phyloP scores from a whole-genome alignment of 2,888 invertebrate species.

The Dicroscelio sp. region DNA sequence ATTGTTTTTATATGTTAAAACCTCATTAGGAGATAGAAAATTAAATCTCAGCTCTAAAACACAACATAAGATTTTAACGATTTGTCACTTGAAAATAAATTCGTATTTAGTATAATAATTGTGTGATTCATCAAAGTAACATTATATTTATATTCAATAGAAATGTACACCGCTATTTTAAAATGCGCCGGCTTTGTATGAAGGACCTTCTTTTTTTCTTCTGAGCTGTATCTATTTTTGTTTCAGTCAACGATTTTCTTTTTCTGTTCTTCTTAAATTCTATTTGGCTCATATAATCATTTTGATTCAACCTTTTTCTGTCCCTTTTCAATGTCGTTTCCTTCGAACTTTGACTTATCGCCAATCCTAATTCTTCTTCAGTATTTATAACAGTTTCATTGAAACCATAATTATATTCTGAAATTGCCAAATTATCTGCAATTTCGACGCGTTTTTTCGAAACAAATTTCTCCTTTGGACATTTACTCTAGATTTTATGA shows the following conservation, averaged over 20 bases:
- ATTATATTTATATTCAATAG: no score
- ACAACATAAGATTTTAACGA: no score
- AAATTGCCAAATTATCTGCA: slow-evolving; percentile 1
- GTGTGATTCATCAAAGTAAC: no score
- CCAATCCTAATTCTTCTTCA: not conserved
- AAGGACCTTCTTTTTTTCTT: not conserved
- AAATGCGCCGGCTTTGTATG: not conserved
- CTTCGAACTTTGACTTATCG: not conserved
- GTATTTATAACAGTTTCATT: not conserved
- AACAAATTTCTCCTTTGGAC: slow-evolving; percentile 28
- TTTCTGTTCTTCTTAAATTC: slow-evolving; percentile 20
- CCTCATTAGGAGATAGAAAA: no score
- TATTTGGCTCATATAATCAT: not conserved
- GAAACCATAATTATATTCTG: not conserved
- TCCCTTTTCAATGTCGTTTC: not conserved
- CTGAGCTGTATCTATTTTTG: not conserved
- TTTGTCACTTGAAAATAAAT: no score
- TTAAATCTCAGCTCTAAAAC: no score
- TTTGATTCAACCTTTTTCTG: not conserved
- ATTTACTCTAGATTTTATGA: slow-evolving; percentile 17
- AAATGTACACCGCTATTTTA: no score
- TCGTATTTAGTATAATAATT: no score
- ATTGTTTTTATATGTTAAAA: no score
- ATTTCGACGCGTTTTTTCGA: slow-evolving; percentile 33
- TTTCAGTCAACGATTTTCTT: slow-evolving; percentile 1